phyloP scores from a whole-genome alignment of 1,140 invertebrate genomes.

The Drosophila mojavensis region DNA sequence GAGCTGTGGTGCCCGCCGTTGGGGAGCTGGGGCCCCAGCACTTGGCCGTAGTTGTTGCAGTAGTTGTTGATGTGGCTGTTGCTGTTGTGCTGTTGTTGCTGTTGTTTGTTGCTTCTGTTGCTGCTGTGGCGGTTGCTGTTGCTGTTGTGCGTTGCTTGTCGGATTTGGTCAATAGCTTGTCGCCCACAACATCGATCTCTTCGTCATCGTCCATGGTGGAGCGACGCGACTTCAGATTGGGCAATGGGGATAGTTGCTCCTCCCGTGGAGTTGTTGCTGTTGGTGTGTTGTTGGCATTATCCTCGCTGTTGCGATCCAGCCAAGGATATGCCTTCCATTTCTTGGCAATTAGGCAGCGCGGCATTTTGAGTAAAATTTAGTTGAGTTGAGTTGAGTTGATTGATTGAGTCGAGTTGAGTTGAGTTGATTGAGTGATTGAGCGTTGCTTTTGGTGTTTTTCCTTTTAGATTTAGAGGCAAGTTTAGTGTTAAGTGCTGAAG shows the following conservation, averaged over 20 bases:
- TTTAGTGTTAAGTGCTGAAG: constrained; percentile 74
- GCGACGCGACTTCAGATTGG: constrained; percentile 73
- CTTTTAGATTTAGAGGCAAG: constrained; percentile 37
- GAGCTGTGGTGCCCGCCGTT: constrained; percentile 89
- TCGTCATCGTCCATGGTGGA: constrained; percentile 88
- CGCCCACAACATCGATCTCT: constrained; percentile 92
- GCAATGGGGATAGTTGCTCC: constrained; percentile 46
- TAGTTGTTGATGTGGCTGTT: constrained; percentile 64
- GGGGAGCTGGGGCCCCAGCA: constrained; percentile 90
- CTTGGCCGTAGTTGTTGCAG: constrained; percentile 84
- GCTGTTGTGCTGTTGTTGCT: constrained; percentile 59
- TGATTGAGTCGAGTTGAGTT: constrained; percentile 4
- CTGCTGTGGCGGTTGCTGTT: constrained; percentile 59
- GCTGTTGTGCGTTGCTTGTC: constrained; percentile 84
- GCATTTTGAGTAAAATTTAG: constrained; percentile 85
- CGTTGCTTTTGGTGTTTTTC: constrained; percentile 19
- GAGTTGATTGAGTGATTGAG: constrained; percentile 22
- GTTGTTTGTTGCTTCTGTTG: constrained; percentile 69
- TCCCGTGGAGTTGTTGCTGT: constrained; percentile 55
- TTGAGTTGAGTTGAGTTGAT: constrained; percentile 5
- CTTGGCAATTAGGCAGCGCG: constrained; percentile 94
- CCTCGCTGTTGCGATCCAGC: constrained; percentile 87
- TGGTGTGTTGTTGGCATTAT: constrained; percentile 58
- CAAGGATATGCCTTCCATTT: constrained; percentile 95
- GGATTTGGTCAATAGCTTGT: constrained; percentile 78